Evolutionary conservation across 2,888 invertebrate species (phyloP).

Genomic region (Mayetiola destructor): DNA sequence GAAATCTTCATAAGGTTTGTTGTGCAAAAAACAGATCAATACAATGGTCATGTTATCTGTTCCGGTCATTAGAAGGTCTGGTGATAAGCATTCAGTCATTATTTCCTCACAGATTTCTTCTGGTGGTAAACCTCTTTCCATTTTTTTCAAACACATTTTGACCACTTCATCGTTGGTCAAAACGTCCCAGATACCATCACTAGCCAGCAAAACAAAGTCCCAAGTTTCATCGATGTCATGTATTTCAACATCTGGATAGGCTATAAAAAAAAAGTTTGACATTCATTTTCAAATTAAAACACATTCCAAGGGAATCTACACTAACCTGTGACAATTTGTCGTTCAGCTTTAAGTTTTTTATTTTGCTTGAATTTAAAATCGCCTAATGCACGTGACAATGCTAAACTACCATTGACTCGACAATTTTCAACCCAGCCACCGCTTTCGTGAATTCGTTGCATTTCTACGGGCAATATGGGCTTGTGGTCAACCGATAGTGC

Average conservation of each 20-base stretch:
- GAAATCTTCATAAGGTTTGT: slow-evolving; percentile 30
- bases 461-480: slow-evolving; percentile 77
- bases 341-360: slow-evolving; percentile 65
- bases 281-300: neutral
- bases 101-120: slow-evolving; percentile 92
- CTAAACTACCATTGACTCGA: slow-evolving; percentile 95
- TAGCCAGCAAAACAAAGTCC: slow-evolving; percentile 93
- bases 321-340: slow-evolving; percentile 93
- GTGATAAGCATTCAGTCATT: slow-evolving; percentile 88
- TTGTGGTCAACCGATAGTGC: slow-evolving; percentile 83
- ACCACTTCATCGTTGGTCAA: slow-evolving; percentile 86
- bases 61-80: slow-evolving; percentile 93
- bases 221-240: slow-evolving; percentile 71
- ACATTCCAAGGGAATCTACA: slow-evolving; percentile 6
- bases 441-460: slow-evolving; percentile 77
- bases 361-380: slow-evolving; percentile 95
- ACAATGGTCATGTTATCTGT: slow-evolving; percentile 99
- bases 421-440: slow-evolving; percentile 97
- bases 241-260: slow-evolving; percentile 81
- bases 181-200: slow-evolving; percentile 99
- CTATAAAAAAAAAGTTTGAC: slow-evolving; percentile 37
- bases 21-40: slow-evolving; percentile 55
- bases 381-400: slow-evolving; percentile 88
- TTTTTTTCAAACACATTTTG: slow-evolving; percentile 70
- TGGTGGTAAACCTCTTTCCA: slow-evolving; percentile 72